Conservation (phyloP, 2,888 invertebrate genomes). For the Athalia cordata region DNA sequence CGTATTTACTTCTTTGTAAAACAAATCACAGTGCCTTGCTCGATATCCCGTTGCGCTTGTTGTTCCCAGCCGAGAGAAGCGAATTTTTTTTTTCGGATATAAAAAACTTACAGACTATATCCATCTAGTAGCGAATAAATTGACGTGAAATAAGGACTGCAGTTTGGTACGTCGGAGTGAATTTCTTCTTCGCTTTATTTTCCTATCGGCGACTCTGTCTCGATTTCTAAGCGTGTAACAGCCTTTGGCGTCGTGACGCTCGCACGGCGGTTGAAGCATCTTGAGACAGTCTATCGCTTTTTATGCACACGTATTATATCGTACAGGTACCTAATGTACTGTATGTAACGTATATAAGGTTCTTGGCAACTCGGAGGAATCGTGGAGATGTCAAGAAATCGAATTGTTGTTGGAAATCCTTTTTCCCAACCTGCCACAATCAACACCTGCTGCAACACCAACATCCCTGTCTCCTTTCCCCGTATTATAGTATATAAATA, state of each 20-base stretch:
- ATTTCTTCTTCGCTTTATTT: conserved; percentile 12
- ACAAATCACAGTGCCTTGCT: no score
- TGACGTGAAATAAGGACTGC: background rate
- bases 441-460: conserved; percentile 24
- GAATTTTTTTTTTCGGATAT: no score
- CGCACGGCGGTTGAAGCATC: no score
- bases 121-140: no score
- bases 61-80: no score
- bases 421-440: conserved; percentile 42
- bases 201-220: conserved; percentile 30
- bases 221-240: conserved; percentile 18
- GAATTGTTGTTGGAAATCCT: conserved; percentile 38
- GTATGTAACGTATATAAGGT: background rate
- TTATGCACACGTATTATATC: background rate
- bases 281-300: background rate
- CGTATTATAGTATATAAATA: background rate
- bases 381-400: conserved; percentile 34
- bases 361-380: conserved; percentile 1
- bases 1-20: no score
- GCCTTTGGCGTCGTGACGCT: background rate
- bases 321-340: background rate
- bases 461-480: background rate
- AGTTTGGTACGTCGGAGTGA: conserved; percentile 4
- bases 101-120: no score
- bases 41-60: no score